Conservation (phyloP, 2,888 invertebrate species). For the Lumbricus terrestris region DNA sequence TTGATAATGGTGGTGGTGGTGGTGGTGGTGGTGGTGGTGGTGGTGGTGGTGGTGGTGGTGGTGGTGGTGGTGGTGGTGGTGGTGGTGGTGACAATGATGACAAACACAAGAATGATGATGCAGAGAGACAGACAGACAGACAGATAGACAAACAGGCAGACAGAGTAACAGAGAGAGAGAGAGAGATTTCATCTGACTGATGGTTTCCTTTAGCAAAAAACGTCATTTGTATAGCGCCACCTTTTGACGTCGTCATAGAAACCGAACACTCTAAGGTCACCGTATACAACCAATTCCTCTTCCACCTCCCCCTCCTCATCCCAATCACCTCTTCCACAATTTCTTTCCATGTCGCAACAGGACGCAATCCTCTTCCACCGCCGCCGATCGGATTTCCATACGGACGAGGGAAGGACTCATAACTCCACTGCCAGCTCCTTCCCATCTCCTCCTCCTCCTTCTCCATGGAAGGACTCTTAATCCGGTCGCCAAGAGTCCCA, state of each 20-base stretch:
- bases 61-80: background rate
- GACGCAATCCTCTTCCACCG: background rate
- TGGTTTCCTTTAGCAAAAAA: background rate
- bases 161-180: background rate
- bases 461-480: background rate
- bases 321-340: background rate
- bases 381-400: background rate
- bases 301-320: background rate
- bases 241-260: constrained; percentile 3
- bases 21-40: background rate
- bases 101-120: background rate
- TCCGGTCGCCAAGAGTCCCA: background rate
- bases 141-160: background rate
- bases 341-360: background rate
- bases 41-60: background rate
- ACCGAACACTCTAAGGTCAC: background rate
- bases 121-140: background rate
- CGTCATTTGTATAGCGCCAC: background rate
- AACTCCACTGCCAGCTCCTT: background rate
- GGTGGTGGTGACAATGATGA: background rate
- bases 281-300: background rate
- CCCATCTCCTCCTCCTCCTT: background rate
- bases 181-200: background rate
- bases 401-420: background rate
- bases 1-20: background rate